phyloP scores from a whole-genome alignment of 2,888 invertebrate genomes.

The Camptogramma bilineatum region DNA sequence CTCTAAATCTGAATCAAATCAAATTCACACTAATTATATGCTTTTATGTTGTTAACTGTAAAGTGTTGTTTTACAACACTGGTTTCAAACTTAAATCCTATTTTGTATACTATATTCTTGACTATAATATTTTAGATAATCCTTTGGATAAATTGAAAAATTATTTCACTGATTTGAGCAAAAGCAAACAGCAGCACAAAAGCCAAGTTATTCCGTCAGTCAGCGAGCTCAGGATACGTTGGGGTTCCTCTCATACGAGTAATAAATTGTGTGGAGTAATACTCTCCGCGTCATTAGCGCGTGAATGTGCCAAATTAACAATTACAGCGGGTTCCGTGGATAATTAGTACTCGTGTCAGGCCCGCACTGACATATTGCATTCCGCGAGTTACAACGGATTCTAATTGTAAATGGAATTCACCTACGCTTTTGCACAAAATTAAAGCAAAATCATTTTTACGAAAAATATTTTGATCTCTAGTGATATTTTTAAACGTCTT shows the following conservation, averaged over 20 bases:
- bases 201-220: background rate
- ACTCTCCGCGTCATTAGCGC: constrained; percentile 74
- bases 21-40: no score
- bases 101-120: no score
- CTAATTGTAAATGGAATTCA: constrained; percentile 18
- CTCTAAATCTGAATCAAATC: no score
- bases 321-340: constrained; percentile 72
- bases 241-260: constrained; percentile 72
- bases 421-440: constrained; percentile 13
- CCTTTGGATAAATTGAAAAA: background rate
- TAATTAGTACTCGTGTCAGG: constrained; percentile 75
- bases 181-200: background rate
- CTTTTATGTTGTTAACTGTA: no score
- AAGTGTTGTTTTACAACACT: no score
- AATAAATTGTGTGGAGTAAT: constrained; percentile 49
- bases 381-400: constrained; percentile 39
- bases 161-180: background rate
- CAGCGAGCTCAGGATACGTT: constrained; percentile 47
- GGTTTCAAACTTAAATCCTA: no score
- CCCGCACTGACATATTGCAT: constrained; percentile 45
- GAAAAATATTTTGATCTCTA: no score
- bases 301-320: constrained; percentile 82
- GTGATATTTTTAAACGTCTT: no score
- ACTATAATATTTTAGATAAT: no score
- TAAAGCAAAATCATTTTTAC: background rate